These are phyloP conservation scores for Acleris holmiana DNA, from an alignment of 2,888 invertebrate genomes.

Conservation along the genomic window DNA sequence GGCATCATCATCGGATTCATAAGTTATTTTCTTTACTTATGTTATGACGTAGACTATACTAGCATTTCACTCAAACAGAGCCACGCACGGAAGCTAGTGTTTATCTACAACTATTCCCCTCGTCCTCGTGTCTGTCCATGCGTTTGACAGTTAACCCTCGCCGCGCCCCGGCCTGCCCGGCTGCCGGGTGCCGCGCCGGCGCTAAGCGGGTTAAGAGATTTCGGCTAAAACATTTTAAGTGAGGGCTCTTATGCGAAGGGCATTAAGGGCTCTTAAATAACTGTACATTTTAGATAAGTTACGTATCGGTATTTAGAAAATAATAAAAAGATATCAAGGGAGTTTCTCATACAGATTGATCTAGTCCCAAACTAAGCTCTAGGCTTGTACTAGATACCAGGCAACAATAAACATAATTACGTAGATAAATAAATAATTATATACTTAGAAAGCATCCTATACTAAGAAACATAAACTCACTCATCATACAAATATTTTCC, in stretches of 20 bases:
- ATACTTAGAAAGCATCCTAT: no score
- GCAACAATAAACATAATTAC: no score
- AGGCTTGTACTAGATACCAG: no score
- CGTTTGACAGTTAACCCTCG: constrained; percentile 15
- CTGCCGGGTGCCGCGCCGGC: neutral
- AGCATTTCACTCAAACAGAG: neutral
- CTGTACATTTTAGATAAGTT: constrained; percentile 1
- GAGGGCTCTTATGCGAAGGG: constrained; percentile 16
- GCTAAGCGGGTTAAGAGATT: constrained; percentile 34
- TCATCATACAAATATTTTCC: no score
- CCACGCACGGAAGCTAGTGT: neutral
- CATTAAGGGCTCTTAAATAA: neutral
- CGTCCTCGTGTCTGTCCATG: constrained; percentile 12
- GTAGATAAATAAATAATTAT: no score
- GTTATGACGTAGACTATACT: no score
- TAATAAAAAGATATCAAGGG: no score
- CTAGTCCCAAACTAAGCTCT: no score
- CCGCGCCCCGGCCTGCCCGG: constrained; percentile 4
- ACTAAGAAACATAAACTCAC: no score
- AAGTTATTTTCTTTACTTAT: no score
- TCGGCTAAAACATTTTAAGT: constrained; percentile 20
- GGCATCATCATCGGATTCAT: no score
- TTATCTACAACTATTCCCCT: neutral
- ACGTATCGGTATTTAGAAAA: neutral
- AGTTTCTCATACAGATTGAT: no score